These are phyloP conservation scores for Naja naja DNA, from an alignment of 2,113 vertebrate species.

Conservation along the genomic window DNA sequence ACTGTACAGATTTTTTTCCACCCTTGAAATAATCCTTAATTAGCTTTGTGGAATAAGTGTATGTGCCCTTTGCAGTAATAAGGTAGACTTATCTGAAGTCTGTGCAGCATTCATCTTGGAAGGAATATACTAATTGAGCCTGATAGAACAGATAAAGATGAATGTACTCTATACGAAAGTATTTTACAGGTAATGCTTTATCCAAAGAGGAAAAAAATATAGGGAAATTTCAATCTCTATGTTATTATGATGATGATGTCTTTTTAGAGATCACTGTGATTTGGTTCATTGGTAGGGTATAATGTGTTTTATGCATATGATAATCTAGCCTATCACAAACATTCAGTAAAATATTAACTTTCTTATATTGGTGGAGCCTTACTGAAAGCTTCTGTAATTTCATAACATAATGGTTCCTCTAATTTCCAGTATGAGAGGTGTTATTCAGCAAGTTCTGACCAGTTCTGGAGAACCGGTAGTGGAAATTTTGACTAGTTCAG, in stretches of 20 bases:
- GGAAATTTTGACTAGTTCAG: no score
- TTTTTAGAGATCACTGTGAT: background rate
- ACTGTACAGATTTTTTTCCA: background rate
- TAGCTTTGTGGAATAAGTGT: constrained; percentile 11
- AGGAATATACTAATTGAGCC: background rate
- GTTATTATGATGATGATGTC: background rate
- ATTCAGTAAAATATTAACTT: background rate
- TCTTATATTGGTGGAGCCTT: background rate
- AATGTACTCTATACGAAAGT: background rate
- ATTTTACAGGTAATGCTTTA: background rate
- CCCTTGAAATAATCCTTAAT: background rate
- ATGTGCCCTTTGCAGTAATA: constrained; percentile 1
- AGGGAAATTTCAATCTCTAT: background rate
- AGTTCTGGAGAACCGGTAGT: no score
- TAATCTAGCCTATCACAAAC: background rate
- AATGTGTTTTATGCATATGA: background rate
- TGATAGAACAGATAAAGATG: background rate
- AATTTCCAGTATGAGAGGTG: background rate
- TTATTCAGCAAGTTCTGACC: no score
- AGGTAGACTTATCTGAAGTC: background rate
- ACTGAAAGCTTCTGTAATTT: background rate
- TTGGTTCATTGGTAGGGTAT: background rate
- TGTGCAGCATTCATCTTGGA: background rate
- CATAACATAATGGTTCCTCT: background rate
- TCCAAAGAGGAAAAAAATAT: no score